These are phyloP conservation scores for Brachylomia viminalis DNA, from an alignment of 2,888 invertebrate genomes.

Conservation along the genomic window DNA sequence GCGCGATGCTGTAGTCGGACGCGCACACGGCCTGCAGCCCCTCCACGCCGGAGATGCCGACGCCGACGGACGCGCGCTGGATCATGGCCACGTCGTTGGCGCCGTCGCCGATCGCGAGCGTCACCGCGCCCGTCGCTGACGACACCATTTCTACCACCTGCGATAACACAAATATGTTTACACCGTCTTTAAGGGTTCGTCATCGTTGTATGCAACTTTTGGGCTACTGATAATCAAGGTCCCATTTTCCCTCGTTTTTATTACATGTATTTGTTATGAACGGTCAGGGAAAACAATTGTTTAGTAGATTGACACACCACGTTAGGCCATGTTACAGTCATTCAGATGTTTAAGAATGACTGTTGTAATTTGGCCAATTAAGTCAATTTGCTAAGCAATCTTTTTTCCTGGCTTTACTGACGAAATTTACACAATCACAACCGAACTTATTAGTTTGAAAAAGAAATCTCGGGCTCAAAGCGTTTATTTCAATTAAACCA, in stretches of 20 bases:
- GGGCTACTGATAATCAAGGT: no score
- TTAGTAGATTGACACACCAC: background rate
- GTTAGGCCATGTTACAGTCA: background rate
- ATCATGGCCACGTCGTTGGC: constrained; percentile 99
- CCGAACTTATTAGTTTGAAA: no score
- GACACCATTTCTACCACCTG: constrained; percentile 96
- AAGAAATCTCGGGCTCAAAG: background rate
- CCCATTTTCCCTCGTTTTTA: background rate
- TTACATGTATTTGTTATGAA: background rate
- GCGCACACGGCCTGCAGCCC: constrained; percentile 99
- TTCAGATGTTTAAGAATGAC: background rate
- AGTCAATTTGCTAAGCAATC: background rate
- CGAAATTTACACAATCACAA: background rate
- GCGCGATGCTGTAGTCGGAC: constrained; percentile 99
- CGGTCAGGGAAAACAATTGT: no score
- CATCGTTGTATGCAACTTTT: background rate
- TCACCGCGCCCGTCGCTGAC: constrained; percentile 95
- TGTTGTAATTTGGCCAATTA: background rate
- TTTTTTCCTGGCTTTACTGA: background rate
- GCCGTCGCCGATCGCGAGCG: constrained; percentile 98
- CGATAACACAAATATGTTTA: background rate
- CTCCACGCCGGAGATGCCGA: constrained; percentile 99
- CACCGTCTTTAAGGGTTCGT: background rate
- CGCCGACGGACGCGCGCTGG: constrained; percentile 99
- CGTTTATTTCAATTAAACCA: background rate